These are phyloP conservation scores for Kryphioiulus occultus DNA, from an alignment of 2,888 invertebrate species.

Conservation along the genomic window DNA sequence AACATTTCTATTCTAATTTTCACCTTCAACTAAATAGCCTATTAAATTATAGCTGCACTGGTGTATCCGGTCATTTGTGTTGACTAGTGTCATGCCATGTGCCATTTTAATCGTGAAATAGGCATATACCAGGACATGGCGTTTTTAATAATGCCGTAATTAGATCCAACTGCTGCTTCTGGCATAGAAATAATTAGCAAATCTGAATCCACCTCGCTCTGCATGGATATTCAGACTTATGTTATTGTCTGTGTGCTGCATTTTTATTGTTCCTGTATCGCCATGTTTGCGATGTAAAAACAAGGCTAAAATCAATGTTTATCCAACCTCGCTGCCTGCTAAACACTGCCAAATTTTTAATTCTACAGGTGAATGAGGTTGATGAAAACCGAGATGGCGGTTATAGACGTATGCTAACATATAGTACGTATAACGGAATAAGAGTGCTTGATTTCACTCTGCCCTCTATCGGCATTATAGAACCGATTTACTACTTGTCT, in stretches of 20 bases:
- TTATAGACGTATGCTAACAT: no score
- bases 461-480: no score
- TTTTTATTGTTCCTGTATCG: no score
- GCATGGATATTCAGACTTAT: background rate
- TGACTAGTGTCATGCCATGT: background rate
- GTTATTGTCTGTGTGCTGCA: background rate
- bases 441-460: no score
- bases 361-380: no score
- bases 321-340: no score
- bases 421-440: no score
- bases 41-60: background rate
- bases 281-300: no score
- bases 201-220: background rate
- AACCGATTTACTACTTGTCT: no score
- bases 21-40: background rate
- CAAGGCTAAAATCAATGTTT: no score
- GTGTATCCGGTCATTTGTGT: slow-evolving; percentile 23
- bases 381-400: no score
- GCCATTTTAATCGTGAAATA: background rate
- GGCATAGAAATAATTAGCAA: background rate
- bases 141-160: slow-evolving; percentile 6
- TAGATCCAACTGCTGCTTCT: slow-evolving; percentile 15
- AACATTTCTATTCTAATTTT: background rate
- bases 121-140: background rate
- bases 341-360: no score